Percentiles rank a stretch among this genome's conserved stretches.
These are phyloP conservation scores for Axinella damicornis DNA, from an alignment of 37 sponge, comb jelly and placozoan species.

Conservation along the genomic window DNA sequence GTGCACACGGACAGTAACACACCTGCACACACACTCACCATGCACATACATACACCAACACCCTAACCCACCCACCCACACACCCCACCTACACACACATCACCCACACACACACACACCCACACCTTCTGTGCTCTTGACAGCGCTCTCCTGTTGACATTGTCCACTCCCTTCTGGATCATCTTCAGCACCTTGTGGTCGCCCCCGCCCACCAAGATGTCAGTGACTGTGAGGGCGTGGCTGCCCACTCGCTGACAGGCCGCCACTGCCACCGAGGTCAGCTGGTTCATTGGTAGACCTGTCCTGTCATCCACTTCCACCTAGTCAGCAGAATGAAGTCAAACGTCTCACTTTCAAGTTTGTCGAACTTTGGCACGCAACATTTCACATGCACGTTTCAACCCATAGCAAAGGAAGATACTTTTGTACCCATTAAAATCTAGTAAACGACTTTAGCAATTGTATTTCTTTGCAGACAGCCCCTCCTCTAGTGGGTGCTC, in stretches of 20 bases:
- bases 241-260: slow-evolving; percentile 59
- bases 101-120: too few relatives aligned
- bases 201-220: slow-evolving; percentile 36
- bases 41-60: not conserved
- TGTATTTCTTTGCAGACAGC: too few relatives aligned
- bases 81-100: slow-evolving; percentile 58
- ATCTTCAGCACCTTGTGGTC: slow-evolving; percentile 71
- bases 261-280: slow-evolving; percentile 44
- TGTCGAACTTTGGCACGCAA: too few relatives aligned
- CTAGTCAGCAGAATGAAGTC: slow-evolving; percentile 5
- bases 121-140: slow-evolving; percentile 65
- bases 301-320: slow-evolving; percentile 58
- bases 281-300: slow-evolving; percentile 57
- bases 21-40: too few relatives aligned
- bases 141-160: slow-evolving; percentile 61
- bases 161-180: slow-evolving; percentile 83
- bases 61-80: slow-evolving; percentile 18
- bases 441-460: too few relatives aligned
- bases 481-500: too few relatives aligned
- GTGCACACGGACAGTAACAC: too few relatives aligned
- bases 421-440: too few relatives aligned
- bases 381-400: too few relatives aligned
- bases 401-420: too few relatives aligned
- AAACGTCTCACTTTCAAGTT: too few relatives aligned
- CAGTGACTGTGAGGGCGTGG: slow-evolving; percentile 55